Base-by-base conservation (phyloP, 2,113 vertebrate genomes). In the Phrynocephalus versicolor region DNA sequence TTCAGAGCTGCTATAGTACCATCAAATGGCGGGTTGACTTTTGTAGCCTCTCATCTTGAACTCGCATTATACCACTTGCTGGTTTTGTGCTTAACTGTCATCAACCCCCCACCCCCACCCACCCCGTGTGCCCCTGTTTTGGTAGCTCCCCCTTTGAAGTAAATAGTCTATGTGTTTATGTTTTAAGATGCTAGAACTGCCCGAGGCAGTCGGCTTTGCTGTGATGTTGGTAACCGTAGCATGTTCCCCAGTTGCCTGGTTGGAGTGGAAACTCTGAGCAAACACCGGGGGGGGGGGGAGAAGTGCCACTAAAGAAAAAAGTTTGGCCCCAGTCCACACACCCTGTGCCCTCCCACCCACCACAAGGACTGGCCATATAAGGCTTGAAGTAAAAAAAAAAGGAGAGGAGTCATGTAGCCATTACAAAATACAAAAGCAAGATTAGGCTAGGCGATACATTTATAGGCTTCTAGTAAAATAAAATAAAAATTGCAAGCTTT, bases 231-330 rank as follows among this genome's bases (percentile, higher is more conserved):
- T 76, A 90, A 83, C 73, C 55, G 18, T 30, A 33, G 57, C 27
- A 69, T 60, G 18, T 82, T 90, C 57, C 58, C 78, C 86, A 91
- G 89, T 90, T 93, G 78, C 87, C 45, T 72, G 72, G 84, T 39
- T 73, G 30, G 25, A 13, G 79, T 79, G 16, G 39, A 39, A 69
- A 82, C 90, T 87, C 88, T 92, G 85, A 88, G 35, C 75, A 94
- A 91, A 90, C 79, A 89, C 0, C 33, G 87, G 45, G 81, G 41
- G 83, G 27, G 51, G 18, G 84, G n/a, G n/a, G n/a, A 76, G 60
- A 74, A 37, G 25, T 75, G 85, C 33, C 0, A 0, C 27, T 72
- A 35, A 79, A 91, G 88, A 89, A 18, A 82, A 80, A 60, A 82
- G 21, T 45, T 13, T 73, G 78, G 18, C 23, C 41, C 65, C 25